A percentile compares a stretch with the other conserved stretches of the same genome.
Evolutionary conservation across 2,113 vertebrate species (phyloP).

Genomic region (Seriola quinqueradiata): DNA sequence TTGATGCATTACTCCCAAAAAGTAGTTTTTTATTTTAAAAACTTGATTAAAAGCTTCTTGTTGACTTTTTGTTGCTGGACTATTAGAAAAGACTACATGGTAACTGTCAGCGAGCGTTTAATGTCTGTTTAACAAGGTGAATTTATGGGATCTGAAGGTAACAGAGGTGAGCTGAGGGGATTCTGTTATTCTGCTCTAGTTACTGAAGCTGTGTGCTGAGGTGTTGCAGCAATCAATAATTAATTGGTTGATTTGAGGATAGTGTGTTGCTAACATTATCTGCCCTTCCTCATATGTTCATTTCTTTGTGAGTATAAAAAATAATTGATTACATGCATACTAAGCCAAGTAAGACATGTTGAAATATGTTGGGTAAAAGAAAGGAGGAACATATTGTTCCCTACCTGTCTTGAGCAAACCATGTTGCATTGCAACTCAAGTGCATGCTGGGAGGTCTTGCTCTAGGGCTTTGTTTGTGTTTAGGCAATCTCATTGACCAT

Average conservation of each 20-base stretch:
- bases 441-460: conserved; percentile 13
- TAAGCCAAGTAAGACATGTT: background rate
- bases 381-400: conserved; percentile 12
- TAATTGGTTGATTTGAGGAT: conserved; percentile 8
- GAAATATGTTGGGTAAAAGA: background rate
- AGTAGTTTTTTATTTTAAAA: background rate
- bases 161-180: background rate
- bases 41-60: background rate
- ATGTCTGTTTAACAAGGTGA: background rate
- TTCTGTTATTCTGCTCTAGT: conserved; percentile 10
- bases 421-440: conserved; percentile 5
- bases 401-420: conserved; percentile 31
- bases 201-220: background rate
- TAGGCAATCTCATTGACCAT: background rate
- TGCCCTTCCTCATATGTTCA: background rate
- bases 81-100: background rate
- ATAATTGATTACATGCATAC: background rate
- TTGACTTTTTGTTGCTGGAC: background rate
- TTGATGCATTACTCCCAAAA: background rate
- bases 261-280: background rate
- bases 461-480: background rate
- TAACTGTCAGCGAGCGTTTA: background rate
- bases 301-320: background rate
- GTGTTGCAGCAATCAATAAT: conserved; percentile 22
- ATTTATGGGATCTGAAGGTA: background rate